Base-by-base conservation (phyloP, 2,113 vertebrate species). In the Bos indicus region DNA sequence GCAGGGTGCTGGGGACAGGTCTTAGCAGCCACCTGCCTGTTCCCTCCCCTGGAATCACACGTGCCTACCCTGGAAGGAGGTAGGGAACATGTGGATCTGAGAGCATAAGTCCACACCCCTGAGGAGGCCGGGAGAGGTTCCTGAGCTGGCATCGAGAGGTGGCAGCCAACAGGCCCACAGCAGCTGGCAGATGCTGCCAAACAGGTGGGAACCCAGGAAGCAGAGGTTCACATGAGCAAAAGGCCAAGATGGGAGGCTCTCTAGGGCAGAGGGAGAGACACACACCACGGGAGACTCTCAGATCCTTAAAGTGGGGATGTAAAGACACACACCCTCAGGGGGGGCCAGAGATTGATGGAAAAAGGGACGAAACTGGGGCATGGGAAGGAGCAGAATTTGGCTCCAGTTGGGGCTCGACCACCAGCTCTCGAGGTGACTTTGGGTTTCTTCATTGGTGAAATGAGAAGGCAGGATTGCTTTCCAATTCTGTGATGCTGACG, bases 381-480 rank as follows among this genome's bases (percentile, higher is more conserved):
- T 30, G 48, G 30, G 40, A 46, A 92, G 82, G 30, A 67, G 67
- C 64, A 91, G 56, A 54, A 2, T 1, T 2, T 43, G 52, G 33
- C 56, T 86, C 25, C 17, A 25, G 16, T 0, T 1, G 5, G 80
- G 26, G 11, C 28, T 56, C 30, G 30, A 13, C 21, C 4, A 1
- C 17, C 11, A 64, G 83, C 46, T 96, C 64, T 93, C 2, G 2
- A 17, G 13, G 19, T n/a, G 33, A 67, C 60, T 28, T 36, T 57
- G 46, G 33, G 12, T 25, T 10, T 30, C 26, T 62, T 71, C 33
- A 57, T 0, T 14, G 25, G 51, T 62, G 28, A 83, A 67, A 56
- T 7, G 19, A 78, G 21, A 21, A 64, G 10, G 5, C 11, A 52
- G 88, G 12, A 10, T 28, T 60, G 8, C 26, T 28, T 21, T 87